Base-by-base conservation (phyloP, 2,797 vertebrate species). In the Hipposideros larvatus region DNA sequence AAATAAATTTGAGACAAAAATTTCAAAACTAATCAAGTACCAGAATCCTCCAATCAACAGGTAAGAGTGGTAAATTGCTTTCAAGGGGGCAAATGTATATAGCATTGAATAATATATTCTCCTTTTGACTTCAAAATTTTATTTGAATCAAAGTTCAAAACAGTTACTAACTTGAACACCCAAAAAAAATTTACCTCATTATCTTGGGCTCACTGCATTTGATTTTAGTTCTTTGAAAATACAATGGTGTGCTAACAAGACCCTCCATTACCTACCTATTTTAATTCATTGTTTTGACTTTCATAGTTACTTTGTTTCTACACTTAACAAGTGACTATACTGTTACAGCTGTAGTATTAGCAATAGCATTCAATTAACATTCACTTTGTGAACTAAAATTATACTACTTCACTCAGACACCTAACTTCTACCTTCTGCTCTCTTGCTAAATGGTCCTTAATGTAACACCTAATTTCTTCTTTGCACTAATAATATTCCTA, bases 361-460 rank as follows among this genome's bases (percentile, higher is more conserved):
- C 89, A 96, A 80, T 86, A 97, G 80, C 63, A 93, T 94, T 96
- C 91, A 91, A 94, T 96, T 97, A 96, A 77, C 86, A 96, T 78
- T 95, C 57, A 89, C 51, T 94, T 70, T 90, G 41, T 63, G 75
- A 91, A 21, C 71, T 94, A 93, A 71, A 95, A 95, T 91, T 96
- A 91, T 73, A 74, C n/a, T 11, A 19, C 53, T 55, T 96, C 66
- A 55, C 79, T 96, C 71, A 55, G 91, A 91, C 66, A 87, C 83
- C 91, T 96, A 71, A 83, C 70, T 94, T 96, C 55, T 87, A 79
- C 65, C 95, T 95, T 97, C 70, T 95, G 65, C 55, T 96, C 22
- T 77, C 24, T 57, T 96, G 75, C 53, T 95, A 97, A 97, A 75
- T 74, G 65, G 66, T 79, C 0, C 1, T 43, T 96, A 97, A 96